Base-by-base conservation (phyloP, 2,888 invertebrate genomes). In the Graphium colonna region DNA sequence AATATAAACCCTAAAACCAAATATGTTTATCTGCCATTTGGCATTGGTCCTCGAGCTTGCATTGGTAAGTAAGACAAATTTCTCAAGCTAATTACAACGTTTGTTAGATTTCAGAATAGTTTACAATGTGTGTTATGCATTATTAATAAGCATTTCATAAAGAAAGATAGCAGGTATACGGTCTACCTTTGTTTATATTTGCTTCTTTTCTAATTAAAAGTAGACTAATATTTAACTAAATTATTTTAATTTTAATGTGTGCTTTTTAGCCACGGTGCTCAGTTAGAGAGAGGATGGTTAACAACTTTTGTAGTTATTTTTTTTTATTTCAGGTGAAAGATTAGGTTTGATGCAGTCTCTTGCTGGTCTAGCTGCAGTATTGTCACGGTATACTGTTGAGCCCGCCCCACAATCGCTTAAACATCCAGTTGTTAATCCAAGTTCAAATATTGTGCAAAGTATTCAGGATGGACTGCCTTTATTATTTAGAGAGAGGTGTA, bases 301-400 rank as follows among this genome's bases (percentile, higher is more conserved):
- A n/a, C n/a, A n/a, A n/a, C n/a, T n/a, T n/a, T n/a, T n/a, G n/a
- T n/a, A n/a, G n/a, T n/a, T n/a, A n/a, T n/a, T 21, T 21, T 21
- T 21, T 21, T 21, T 21, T 21, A 9, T 31, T 31, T 31, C 10
- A 82, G 83, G 83, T 1, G 77, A 71, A 52, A 77, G 84, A 0
- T 57, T 83, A n/a, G 84, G 80, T 0, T 65, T 71, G 53, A 81
- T 83, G 83, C 84, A 83, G 69, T 84, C 84, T 1, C 55, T 83
- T 55, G 82, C 82, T 3, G 83, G 82, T 0, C 64, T 83, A 55
- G 83, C 83, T 12, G 82, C 83, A 8, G 66, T 82, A 33, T 65
- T 83, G 58, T 61, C 77, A 17, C 67, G 60, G 55, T 79, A 72
- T 64, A 62, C 67, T 1, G 81, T 83, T 57, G 43, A 58, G 13